phyloP scores from a whole-genome alignment of 2,113 vertebrate species.

The Pterocles gutturalis region DNA sequence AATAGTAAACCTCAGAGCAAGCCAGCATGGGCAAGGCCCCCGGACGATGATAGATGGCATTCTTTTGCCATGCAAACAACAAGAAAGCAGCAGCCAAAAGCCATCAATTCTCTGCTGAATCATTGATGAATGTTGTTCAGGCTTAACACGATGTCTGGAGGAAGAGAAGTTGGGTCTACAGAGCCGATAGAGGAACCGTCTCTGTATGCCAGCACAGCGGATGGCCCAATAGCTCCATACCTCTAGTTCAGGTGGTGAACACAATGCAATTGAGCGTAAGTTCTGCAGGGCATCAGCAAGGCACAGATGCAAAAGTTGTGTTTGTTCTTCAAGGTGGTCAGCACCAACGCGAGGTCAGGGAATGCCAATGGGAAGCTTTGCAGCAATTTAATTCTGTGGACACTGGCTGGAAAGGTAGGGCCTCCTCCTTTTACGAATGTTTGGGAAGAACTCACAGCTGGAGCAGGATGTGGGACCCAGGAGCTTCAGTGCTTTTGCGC shows the following conservation, averaged over 20 bases:
- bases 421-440: background rate
- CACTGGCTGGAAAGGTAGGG: background rate
- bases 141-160: background rate
- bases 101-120: background rate
- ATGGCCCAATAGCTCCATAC: background rate
- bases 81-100: background rate
- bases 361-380: background rate
- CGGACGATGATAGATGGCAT: background rate
- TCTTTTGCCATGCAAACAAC: background rate
- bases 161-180: background rate
- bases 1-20: background rate
- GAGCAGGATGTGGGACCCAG: background rate
- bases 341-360: rapidly evolving
- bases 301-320: background rate
- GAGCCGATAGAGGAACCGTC: background rate
- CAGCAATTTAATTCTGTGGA: background rate
- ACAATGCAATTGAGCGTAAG: background rate
- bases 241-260: background rate
- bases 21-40: background rate
- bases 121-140: background rate
- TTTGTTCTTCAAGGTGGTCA: background rate
- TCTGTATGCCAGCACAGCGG: background rate
- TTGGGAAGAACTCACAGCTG: background rate
- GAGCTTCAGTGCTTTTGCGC: background rate
- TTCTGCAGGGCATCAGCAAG: background rate